These are phyloP conservation scores for Cyprinodon brontotheroides DNA, from an alignment of 2,113 vertebrate species.

Conservation along the genomic window DNA sequence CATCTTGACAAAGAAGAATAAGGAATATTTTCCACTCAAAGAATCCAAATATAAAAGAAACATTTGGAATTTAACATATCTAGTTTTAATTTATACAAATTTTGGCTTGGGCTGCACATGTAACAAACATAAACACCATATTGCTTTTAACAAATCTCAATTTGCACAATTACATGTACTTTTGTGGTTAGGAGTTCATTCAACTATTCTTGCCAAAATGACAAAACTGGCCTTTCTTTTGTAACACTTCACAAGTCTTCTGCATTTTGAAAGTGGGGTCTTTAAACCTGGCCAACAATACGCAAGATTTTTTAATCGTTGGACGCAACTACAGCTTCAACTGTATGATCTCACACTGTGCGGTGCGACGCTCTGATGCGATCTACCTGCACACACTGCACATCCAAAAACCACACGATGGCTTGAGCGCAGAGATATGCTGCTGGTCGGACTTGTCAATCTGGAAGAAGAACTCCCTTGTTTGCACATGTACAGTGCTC, in stretches of 20 bases:
- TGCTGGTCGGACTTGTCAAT: too few species aligned
- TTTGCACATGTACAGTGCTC: too few species aligned
- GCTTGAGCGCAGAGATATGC: too few species aligned
- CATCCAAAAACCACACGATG: too few species aligned
- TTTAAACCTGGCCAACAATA: not conserved
- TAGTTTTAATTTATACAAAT: not conserved
- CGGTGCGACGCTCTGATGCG: too few species aligned
- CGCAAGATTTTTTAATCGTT: too few species aligned
- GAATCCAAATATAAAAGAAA: not conserved
- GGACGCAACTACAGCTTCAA: too few species aligned
- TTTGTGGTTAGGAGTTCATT: not conserved
- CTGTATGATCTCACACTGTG: too few species aligned
- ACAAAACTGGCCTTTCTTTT: not conserved
- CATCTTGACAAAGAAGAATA: not conserved
- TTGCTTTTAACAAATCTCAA: not conserved
- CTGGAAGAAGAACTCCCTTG: too few species aligned
- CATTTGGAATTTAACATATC: not conserved
- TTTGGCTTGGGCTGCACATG: not conserved
- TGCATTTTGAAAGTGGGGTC: not conserved
- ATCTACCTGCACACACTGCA: too few species aligned
- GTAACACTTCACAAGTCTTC: too few species aligned
- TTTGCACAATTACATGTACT: not conserved
- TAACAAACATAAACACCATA: not conserved
- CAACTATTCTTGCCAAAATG: not conserved
- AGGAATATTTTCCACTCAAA: not conserved